Percentiles rank a stretch among this genome's conserved stretches.
phyloP scores from a whole-genome alignment of 2,113 vertebrate species.

The Sapajus apella region DNA sequence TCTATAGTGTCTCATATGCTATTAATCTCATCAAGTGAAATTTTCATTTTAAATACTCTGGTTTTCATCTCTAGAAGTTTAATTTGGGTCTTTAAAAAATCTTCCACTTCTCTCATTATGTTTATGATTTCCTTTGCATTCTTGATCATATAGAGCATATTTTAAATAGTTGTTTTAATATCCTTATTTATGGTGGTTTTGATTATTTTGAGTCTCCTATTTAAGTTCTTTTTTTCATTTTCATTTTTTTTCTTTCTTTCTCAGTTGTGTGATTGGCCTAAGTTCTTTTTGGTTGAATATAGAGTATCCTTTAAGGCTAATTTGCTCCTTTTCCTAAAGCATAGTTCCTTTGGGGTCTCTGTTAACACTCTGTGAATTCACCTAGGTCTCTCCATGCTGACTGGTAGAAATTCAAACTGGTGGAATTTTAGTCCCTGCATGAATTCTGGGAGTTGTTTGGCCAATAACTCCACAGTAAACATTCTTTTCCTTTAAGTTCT shows the following conservation, averaged over 20 bases:
- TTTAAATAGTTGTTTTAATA: background rate
- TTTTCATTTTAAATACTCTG: background rate
- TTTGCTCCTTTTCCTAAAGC: background rate
- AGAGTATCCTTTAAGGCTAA: background rate
- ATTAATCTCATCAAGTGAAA: background rate
- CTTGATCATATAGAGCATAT: background rate
- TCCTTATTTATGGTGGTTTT: background rate
- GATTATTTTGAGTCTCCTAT: background rate
- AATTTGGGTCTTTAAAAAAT: background rate
- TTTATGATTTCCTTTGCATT: background rate
- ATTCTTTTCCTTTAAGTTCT: slow-evolving; percentile 31
- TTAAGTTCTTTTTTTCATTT: background rate
- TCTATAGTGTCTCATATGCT: background rate
- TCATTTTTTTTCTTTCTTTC: background rate
- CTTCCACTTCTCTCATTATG: background rate
- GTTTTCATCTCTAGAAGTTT: slow-evolving; percentile 4
- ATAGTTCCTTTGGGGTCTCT: background rate
- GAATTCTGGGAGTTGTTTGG: background rate
- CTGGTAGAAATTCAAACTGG: background rate
- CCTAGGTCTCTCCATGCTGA: background rate
- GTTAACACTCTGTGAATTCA: background rate
- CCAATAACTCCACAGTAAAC: background rate
- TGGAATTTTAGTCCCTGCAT: background rate
- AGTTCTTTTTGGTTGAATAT: background rate
- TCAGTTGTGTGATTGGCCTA: background rate